These are phyloP conservation scores for Candoia aspera DNA, from an alignment of 2,113 vertebrate genomes.

Conservation along the genomic window DNA sequence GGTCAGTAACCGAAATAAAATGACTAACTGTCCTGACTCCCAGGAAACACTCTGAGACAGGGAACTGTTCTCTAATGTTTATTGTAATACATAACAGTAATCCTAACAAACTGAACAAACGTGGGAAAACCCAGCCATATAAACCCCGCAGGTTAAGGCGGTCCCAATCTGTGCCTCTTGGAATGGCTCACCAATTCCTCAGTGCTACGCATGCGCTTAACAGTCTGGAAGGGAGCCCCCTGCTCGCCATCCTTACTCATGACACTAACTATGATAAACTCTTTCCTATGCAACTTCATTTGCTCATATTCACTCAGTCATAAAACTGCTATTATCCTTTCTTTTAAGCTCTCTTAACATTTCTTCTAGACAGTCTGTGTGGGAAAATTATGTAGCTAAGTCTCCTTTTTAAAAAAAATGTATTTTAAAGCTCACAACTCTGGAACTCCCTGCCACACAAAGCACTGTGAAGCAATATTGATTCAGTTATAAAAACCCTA, in stretches of 20 bases:
- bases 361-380: background rate
- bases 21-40: no score
- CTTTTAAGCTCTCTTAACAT: background rate
- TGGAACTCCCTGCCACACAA: background rate
- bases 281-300: background rate
- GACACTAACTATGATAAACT: background rate
- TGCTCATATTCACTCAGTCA: background rate
- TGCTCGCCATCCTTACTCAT: no score
- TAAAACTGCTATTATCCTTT: background rate
- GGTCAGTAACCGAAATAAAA: background rate
- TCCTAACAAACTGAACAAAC: no score
- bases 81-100: no score
- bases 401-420: background rate
- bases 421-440: background rate
- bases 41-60: no score
- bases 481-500: background rate
- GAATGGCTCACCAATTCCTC: no score
- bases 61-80: no score
- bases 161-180: no score
- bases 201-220: no score
- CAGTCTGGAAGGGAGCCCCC: no score
- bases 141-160: no score
- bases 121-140: no score
- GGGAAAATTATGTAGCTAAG: background rate
- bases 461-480: background rate